Evolutionary conservation across 2,113 vertebrate species (phyloP).

Genomic region (Aythya baeri): DNA sequence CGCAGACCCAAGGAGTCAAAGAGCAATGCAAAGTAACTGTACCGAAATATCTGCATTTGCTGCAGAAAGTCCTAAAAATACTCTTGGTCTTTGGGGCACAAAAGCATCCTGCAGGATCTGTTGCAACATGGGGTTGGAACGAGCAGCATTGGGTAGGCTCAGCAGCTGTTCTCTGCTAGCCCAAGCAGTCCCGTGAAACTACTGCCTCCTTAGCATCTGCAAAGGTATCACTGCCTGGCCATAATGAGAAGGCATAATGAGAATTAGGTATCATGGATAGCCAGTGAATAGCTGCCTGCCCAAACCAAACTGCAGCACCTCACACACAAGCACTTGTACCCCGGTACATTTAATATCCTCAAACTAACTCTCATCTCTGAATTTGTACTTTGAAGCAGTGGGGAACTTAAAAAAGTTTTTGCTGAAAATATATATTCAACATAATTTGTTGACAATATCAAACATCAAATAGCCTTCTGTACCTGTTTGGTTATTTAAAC

Average conservation of each 20-base stretch:
- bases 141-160: background rate
- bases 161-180: background rate
- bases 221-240: background rate
- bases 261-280: background rate
- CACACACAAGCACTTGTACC: background rate
- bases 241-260: background rate
- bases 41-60: background rate
- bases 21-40: background rate
- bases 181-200: background rate
- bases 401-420: background rate
- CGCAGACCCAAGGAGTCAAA: background rate
- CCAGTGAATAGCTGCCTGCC: background rate
- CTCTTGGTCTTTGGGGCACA: background rate
- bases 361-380: background rate
- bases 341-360: background rate
- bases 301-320: background rate
- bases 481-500: slow-evolving; percentile 27
- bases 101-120: background rate
- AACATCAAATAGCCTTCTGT: slow-evolving; percentile 6
- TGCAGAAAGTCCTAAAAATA: background rate
- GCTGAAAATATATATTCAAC: background rate
- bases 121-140: background rate
- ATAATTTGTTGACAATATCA: background rate
- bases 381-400: background rate
- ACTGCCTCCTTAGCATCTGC: background rate